Base-by-base conservation (phyloP, 2,113 vertebrate species). In the Muntiacus reevesi region DNA sequence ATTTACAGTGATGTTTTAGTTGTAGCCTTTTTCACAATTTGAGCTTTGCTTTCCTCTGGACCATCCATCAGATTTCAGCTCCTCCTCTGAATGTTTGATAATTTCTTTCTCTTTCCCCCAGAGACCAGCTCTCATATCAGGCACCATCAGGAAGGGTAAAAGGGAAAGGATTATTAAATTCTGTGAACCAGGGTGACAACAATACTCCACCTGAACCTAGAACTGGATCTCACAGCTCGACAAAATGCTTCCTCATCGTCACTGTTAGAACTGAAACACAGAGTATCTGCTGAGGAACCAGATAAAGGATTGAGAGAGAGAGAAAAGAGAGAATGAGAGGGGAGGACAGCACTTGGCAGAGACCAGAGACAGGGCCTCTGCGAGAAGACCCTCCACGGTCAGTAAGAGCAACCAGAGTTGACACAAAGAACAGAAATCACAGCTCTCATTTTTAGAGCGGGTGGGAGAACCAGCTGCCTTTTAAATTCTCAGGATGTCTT, bases 401-500 rank as follows among this genome's bases (percentile, higher is more conserved):
- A 45, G 6, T 33, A 54, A 45, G 45, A 81, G 16, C 55, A 45
- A 12, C 4, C 11, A 67, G 14, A 54, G 54, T 28, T 0, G 3
- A 55, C 84, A 33, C 40, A n/a, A 33, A 93, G 87, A 92, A 64
- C 83, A 94, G 74, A 97, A 96, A 95, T 59, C 83, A 52, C 91
- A 19, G 21, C 19, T 40, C 62, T 64, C 40, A 27, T 64, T 97
- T 98, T 55, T 33, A 67, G 55, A 57, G 54, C 17, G 23, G 67
- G 28, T 1, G 43, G 88, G 60, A 60, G 17, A 95, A 78, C 59
- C 91, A 97, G 94, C 94, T 96, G 91, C 81, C 86, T 67, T 97
- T 97, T 67, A 96, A 81, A 92, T 91, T 94, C 86, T 59, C 93
- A 81, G 93, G 93, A 95, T 15, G 71, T 94, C 95, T 97, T 97